These are phyloP conservation scores for Dolichotis patagonum DNA, from an alignment of 2,113 vertebrate genomes.

Conservation along the genomic window DNA sequence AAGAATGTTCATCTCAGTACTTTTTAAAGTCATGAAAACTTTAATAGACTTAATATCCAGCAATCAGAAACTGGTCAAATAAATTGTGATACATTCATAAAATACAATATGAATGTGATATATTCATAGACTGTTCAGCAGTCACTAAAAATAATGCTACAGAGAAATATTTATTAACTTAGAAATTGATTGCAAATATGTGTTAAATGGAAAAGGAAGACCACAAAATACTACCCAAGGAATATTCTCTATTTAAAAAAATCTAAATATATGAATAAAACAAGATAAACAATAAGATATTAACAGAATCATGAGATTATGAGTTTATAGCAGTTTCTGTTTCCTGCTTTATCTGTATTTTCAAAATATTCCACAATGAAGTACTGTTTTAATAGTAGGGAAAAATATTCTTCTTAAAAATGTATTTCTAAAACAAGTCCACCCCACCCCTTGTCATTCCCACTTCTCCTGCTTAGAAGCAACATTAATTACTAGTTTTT, in stretches of 20 bases:
- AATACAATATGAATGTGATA: not conserved
- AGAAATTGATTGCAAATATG: not conserved
- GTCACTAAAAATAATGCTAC: not conserved
- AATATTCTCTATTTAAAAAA: not conserved
- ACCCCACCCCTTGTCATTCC: not conserved
- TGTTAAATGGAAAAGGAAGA: not conserved
- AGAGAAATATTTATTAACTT: conserved; percentile 40
- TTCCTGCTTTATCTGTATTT: conserved; percentile 25
- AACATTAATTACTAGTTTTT: not conserved
- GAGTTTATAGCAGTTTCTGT: not conserved
- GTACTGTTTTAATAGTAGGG: not conserved
- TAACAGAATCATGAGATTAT: not conserved
- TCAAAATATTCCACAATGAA: conserved; percentile 16
- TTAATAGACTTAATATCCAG: too few species aligned
- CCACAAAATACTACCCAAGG: not conserved
- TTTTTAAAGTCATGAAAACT: not conserved
- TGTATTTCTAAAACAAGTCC: not conserved
- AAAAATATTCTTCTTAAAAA: conserved; percentile 46
- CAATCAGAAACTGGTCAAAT: not conserved
- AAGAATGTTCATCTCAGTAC: not conserved
- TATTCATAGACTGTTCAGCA: not conserved
- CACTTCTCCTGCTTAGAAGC: not conserved
- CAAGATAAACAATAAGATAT: not conserved
- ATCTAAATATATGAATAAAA: not conserved
- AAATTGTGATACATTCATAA: not conserved